Percentiles rank a stretch among this genome's conserved stretches.
Evolutionary conservation across 2,113 vertebrate species (phyloP).

Genomic region (Alosa alosa): DNA sequence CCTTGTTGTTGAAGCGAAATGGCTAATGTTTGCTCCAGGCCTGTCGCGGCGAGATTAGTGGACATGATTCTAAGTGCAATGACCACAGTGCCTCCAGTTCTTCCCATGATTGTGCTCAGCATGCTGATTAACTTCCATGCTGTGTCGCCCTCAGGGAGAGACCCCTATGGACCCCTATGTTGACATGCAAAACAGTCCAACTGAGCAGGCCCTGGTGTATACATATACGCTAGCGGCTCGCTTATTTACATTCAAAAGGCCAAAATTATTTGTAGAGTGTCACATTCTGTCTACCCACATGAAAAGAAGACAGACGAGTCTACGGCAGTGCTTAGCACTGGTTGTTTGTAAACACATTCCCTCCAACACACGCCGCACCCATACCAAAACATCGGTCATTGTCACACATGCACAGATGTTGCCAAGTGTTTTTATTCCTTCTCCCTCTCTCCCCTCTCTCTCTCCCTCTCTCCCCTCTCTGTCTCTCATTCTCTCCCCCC

Average conservation of each 20-base stretch:
- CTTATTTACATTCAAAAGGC: not conserved
- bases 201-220: not conserved
- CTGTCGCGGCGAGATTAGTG: not conserved
- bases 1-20: not conserved
- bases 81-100: conserved; percentile 36
- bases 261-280: not conserved
- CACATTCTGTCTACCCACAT: not conserved
- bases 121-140: conserved; percentile 44
- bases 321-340: not conserved
- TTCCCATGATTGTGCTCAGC: conserved; percentile 57
- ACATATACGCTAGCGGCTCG: not conserved
- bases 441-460: conserved; percentile 33
- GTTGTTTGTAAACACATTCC: not conserved
- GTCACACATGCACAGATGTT: conserved; percentile 12
- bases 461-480: conserved; percentile 33
- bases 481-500: not conserved
- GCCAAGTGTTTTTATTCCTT: conserved; percentile 25
- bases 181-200: not conserved
- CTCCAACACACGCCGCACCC: not conserved
- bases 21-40: conserved; percentile 9
- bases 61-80: conserved; percentile 40
- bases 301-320: not conserved
- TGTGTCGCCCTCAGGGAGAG: conserved; percentile 18
- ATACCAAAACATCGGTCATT: not conserved
- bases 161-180: not conserved